These are phyloP conservation scores for Sitobion miscanthi DNA, from an alignment of 1,140 invertebrate genomes.

Conservation along the genomic window DNA sequence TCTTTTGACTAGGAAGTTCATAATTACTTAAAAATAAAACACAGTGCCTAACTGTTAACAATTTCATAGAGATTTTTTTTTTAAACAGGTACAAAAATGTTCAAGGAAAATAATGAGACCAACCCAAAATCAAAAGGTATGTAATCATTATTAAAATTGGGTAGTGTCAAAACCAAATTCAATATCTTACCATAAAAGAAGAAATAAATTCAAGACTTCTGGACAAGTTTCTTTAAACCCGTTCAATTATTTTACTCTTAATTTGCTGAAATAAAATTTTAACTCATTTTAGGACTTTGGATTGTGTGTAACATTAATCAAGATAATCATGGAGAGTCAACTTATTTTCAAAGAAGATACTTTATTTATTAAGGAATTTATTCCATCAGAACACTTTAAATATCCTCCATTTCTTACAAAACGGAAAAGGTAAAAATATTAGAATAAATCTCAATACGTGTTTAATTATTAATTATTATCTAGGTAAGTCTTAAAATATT, in stretches of 20 bases:
- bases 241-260: background rate
- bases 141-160: background rate
- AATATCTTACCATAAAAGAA: background rate
- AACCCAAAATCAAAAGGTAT: background rate
- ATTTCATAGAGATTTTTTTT: background rate
- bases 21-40: background rate
- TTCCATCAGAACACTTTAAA: conserved; percentile 20
- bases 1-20: background rate
- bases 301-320: conserved; percentile 43
- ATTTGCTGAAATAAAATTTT: background rate
- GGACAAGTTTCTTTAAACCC: background rate
- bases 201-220: background rate
- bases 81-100: too few relatives aligned
- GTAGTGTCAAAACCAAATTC: background rate
- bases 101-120: background rate
- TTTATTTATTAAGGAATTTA: conserved; percentile 47
- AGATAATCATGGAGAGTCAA: conserved; percentile 34
- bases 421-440: conserved; percentile 28
- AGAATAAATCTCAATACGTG: background rate
- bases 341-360: conserved; percentile 53
- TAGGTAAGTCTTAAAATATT: background rate
- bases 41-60: background rate
- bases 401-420: conserved; percentile 34
- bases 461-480: background rate
- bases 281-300: conserved; percentile 10